phyloP scores from a whole-genome alignment of 2,113 vertebrate genomes.

The Chiloscyllium plagiosum region DNA sequence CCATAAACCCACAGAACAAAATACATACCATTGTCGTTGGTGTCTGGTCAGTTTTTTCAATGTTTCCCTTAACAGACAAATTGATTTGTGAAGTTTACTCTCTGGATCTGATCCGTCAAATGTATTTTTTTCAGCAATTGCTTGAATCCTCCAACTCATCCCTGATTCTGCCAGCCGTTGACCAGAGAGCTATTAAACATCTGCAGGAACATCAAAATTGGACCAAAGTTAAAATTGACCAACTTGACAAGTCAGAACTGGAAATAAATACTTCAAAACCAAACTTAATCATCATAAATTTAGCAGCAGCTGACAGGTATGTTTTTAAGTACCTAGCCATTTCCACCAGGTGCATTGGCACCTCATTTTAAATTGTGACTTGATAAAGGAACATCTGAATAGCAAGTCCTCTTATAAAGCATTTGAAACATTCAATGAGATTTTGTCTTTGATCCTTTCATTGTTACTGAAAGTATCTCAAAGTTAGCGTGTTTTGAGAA shows the following conservation, averaged over 20 bases:
- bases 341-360: not conserved
- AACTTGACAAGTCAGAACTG: slow-evolving; percentile 41
- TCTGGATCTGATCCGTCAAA: not conserved
- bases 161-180: slow-evolving; percentile 56
- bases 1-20: not conserved
- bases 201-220: slow-evolving; percentile 45
- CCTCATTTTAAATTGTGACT: not conserved
- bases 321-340: not conserved
- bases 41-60: not conserved
- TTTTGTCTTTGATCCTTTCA: not conserved
- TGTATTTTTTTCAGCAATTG: slow-evolving; percentile 46
- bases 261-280: slow-evolving; percentile 43
- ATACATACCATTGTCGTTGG: too few species aligned
- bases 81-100: not conserved
- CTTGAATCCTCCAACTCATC: slow-evolving; percentile 52
- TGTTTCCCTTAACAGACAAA: not conserved
- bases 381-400: not conserved
- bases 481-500: too few species aligned
- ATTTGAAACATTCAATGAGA: not conserved
- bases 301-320: slow-evolving; percentile 50
- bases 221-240: slow-evolving; percentile 45
- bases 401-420: not conserved
- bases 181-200: slow-evolving; percentile 43
- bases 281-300: slow-evolving; percentile 50
- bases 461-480: not conserved